Evolutionary conservation across 2,797 vertebrate genomes (phyloP).

Genomic region (Hypotaenidia okinawae): DNA sequence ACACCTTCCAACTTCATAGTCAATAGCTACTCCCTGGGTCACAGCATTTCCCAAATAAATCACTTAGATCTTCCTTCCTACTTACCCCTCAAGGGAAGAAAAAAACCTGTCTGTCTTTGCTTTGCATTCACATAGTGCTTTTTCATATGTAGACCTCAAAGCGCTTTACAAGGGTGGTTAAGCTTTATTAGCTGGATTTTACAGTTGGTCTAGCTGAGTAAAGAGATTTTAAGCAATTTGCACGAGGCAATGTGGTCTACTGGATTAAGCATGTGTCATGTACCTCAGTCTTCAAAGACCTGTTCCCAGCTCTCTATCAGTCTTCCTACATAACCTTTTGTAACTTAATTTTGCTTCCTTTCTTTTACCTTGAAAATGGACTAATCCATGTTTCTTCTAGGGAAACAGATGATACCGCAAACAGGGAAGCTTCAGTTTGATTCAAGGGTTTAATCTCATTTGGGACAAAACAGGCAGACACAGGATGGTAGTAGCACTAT

Average conservation of each 20-base stretch:
- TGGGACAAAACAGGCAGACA: neutral
- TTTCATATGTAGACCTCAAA: neutral
- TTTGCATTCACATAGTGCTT: neutral
- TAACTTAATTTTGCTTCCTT: neutral
- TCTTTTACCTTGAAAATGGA: neutral
- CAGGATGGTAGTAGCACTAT: neutral
- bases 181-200: conserved; percentile 49
- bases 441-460: neutral
- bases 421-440: neutral
- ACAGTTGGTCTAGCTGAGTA: conserved; percentile 39
- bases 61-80: neutral
- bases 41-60: neutral
- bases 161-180: conserved; percentile 41
- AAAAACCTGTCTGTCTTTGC: neutral
- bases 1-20: neutral
- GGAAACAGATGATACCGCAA: neutral
- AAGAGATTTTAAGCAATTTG: conserved; percentile 25
- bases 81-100: neutral
- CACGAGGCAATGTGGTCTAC: neutral
- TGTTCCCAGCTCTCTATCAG: neutral
- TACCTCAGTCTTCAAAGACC: neutral
- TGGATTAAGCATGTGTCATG: neutral
- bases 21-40: neutral
- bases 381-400: neutral
- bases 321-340: neutral